Conservation (phyloP, 2,888 invertebrate species). For the Euclidia mi region DNA sequence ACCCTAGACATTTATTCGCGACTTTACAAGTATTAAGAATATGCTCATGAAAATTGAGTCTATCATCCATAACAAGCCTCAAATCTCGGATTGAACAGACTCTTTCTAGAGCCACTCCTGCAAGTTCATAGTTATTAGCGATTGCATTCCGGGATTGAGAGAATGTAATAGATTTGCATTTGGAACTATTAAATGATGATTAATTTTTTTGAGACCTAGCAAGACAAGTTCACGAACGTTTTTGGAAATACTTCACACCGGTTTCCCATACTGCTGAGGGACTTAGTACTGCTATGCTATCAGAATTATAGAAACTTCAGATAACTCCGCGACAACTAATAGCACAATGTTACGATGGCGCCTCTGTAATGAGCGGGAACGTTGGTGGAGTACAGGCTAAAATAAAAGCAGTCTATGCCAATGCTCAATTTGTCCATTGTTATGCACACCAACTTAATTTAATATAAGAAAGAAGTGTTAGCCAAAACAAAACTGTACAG, state of each 20-base stretch:
- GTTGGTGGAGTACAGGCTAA: conserved; percentile 14
- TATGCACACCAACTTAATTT: conserved; percentile 17
- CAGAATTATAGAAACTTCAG: background rate
- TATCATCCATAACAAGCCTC: too few relatives aligned
- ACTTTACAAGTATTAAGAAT: too few relatives aligned
- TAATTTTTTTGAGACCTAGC: too few relatives aligned
- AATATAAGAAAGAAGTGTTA: conserved; percentile 14
- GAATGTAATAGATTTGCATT: too few relatives aligned
- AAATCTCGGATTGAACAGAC: too few relatives aligned
- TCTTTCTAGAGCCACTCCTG: too few relatives aligned
- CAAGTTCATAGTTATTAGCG: too few relatives aligned
- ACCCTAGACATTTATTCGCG: too few relatives aligned
- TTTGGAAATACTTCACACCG: background rate
- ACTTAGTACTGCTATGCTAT: conserved; percentile 1
- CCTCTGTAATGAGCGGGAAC: conserved; percentile 16
- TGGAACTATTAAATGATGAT: too few relatives aligned
- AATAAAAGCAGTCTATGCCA: background rate
- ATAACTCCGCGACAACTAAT: conserved; percentile 18
- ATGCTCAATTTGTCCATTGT: conserved; percentile 10
- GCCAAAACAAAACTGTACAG: conserved; percentile 7
- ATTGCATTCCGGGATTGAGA: too few relatives aligned
- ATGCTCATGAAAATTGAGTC: too few relatives aligned
- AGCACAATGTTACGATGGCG: conserved; percentile 19
- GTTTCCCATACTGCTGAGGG: conserved; percentile 4
- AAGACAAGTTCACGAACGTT: background rate